Evolutionary conservation across 2,797 vertebrate species (phyloP).

Genomic region (Malurus leucopterus): DNA sequence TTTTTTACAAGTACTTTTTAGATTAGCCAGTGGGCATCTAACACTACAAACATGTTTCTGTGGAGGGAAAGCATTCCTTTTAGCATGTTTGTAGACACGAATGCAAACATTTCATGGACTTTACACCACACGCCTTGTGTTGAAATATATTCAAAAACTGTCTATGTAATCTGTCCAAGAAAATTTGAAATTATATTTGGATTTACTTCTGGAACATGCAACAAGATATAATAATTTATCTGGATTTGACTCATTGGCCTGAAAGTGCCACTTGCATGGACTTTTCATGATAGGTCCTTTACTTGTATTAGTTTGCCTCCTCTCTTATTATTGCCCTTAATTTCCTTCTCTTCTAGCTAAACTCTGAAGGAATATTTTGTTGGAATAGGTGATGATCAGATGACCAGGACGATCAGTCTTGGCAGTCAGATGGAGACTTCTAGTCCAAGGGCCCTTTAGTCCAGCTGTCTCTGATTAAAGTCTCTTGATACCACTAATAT

Average conservation of each 20-base stretch:
- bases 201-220: not conserved
- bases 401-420: not conserved
- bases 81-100: not conserved
- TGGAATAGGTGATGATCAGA: not conserved
- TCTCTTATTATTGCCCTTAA: not conserved
- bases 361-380: not conserved
- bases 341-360: not conserved
- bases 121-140: not conserved
- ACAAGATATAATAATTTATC: not conserved
- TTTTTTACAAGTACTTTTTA: not conserved
- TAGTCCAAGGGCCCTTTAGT: not conserved
- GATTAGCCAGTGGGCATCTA: not conserved
- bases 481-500: not conserved
- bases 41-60: not conserved
- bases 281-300: not conserved
- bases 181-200: not conserved
- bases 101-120: not conserved
- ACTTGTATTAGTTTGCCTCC: not conserved
- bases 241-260: not conserved
- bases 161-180: not conserved
- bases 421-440: not conserved
- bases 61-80: not conserved
- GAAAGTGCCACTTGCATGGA: not conserved
- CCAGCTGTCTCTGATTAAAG: not conserved
- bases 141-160: not conserved